Conservation (phyloP, 35 echinoderm and acorn worm genomes). For the Anneissia japonica region DNA sequence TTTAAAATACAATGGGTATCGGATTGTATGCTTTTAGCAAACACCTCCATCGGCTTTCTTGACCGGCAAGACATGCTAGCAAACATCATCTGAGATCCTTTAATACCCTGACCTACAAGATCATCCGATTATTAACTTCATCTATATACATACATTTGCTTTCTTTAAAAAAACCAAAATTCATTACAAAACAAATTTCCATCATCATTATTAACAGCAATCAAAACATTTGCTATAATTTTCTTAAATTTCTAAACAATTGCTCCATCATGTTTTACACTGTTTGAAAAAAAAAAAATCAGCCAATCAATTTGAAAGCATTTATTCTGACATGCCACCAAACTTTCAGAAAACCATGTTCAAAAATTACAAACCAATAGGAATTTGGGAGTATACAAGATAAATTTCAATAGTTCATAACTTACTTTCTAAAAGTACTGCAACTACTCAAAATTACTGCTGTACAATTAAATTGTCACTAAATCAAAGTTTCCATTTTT, state of each 20-base stretch:
- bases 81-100: no score
- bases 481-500: neutral
- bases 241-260: no score
- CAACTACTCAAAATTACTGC: neutral
- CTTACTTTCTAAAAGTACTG: neutral
- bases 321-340: neutral
- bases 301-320: neutral
- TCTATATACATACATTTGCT: neutral
- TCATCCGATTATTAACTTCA: neutral
- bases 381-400: neutral
- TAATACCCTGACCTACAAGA: neutral
- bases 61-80: neutral
- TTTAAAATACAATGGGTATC: neutral
- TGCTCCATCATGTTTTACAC: no score
- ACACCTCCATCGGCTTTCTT: neutral
- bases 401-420: neutral
- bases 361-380: neutral
- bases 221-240: no score
- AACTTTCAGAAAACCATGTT: neutral
- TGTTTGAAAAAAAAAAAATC: no score
- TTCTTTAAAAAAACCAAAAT: neutral
- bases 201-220: no score
- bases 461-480: neutral
- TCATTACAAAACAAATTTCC: neutral
- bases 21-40: neutral